A percentile compares a stretch with the other conserved stretches of the same genome.
Evolutionary conservation across 2,888 invertebrate genomes (phyloP).

Genomic region (Agrochola lota): DNA sequence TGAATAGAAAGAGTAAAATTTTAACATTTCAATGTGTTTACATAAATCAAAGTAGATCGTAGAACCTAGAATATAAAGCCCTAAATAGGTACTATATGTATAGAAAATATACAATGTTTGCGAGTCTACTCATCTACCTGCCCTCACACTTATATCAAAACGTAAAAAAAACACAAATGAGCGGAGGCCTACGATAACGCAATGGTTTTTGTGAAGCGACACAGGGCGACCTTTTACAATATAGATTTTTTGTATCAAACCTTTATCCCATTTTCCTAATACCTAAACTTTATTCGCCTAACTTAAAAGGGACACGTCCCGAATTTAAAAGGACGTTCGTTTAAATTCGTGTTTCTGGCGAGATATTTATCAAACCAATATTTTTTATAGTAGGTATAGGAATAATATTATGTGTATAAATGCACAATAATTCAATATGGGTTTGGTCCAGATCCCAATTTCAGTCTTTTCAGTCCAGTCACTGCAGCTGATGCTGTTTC

Average conservation of each 20-base stretch:
- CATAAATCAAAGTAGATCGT: neutral
- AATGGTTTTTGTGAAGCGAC: conserved; percentile 87
- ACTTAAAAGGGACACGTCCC: conserved; percentile 69
- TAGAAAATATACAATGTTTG: conserved; percentile 79
- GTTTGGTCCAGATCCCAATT: too few species aligned
- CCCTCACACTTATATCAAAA: conserved; percentile 83
- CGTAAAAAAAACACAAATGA: conserved; percentile 85
- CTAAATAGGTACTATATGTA: neutral
- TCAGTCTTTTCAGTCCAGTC: neutral
- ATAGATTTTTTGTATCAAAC: conserved; percentile 85
- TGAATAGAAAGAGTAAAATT: neutral
- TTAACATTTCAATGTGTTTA: too few species aligned
- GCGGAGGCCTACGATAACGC: conserved; percentile 83
- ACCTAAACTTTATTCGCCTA: conserved; percentile 89
- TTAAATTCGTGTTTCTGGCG: conserved; percentile 61
- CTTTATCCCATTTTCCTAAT: conserved; percentile 87
- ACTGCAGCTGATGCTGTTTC: neutral
- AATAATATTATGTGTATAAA: conserved; percentile 15
- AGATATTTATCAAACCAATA: conserved; percentile 25
- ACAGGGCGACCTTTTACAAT: conserved; percentile 86
- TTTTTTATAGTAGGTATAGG: conserved; percentile 3
- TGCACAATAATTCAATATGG: neutral
- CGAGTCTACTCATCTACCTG: conserved; percentile 86
- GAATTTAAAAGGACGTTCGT: conserved; percentile 55
- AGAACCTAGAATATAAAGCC: neutral